A percentile compares a stretch with the other conserved stretches of the same genome.
Conservation (phyloP, 2,797 vertebrate genomes). For the Sebastes taczanowskii region DNA sequence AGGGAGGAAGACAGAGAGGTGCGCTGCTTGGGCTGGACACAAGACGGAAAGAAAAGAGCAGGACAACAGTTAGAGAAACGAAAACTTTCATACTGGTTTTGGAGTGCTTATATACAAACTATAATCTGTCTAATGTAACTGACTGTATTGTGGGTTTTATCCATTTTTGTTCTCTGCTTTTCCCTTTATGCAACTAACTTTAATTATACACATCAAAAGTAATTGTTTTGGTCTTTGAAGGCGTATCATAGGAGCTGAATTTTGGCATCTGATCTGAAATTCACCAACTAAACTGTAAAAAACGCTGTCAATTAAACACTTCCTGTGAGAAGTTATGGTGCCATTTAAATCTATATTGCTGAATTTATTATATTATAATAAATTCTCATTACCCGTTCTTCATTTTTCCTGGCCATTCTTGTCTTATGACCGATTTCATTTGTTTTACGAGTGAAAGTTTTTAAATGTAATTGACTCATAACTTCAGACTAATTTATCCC, state of each 20-base stretch:
- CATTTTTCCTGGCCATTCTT: neutral
- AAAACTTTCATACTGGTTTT: neutral
- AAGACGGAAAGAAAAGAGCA: neutral
- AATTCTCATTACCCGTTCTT: neutral
- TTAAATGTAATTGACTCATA: too few relatives aligned
- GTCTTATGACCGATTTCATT: neutral
- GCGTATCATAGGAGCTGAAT: neutral
- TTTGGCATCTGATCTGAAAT: neutral
- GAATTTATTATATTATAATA: neutral
- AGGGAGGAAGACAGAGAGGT: constrained; percentile 93
- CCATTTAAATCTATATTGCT: neutral
- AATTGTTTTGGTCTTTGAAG: neutral
- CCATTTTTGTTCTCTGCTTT: neutral
- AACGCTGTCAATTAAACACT: neutral
- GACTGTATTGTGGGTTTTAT: neutral
- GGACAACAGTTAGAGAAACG: neutral
- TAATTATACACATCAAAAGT: neutral
- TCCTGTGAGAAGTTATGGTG: neutral
- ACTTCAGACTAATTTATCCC: neutral
- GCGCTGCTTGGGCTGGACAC: constrained; percentile 91
- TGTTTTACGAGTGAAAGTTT: neutral
- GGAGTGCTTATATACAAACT: neutral
- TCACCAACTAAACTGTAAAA: neutral
- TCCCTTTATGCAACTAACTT: neutral
- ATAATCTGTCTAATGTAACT: neutral